These are phyloP conservation scores for Anaspis maculata DNA, from an alignment of 2,888 invertebrate genomes.

Conservation along the genomic window DNA sequence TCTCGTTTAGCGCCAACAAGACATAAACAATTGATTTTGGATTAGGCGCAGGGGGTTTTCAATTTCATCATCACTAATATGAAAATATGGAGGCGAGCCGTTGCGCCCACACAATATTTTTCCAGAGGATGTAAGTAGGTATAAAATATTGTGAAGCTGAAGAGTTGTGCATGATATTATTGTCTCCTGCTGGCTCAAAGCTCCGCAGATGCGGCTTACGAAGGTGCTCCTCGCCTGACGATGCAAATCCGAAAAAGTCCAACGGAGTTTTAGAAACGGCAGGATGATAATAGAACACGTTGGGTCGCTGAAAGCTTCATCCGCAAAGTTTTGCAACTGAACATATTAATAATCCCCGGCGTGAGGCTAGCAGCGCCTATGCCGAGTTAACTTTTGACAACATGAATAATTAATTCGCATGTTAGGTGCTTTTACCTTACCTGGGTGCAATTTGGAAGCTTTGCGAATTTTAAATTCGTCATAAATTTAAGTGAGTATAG, in stretches of 20 bases:
- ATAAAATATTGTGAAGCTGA: too few species aligned
- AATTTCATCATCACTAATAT: background rate
- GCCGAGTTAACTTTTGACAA: conserved; percentile 8
- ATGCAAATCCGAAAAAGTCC: background rate
- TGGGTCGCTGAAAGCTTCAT: background rate
- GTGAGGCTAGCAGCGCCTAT: too few species aligned
- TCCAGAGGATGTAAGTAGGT: too few species aligned
- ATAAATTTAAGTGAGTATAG: too few species aligned
- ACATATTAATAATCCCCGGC: conserved; percentile 2
- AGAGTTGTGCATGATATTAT: too few species aligned
- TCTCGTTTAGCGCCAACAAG: conserved; percentile 13
- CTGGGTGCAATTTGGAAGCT: conserved; percentile 3
- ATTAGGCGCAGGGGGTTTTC: conserved; percentile 4
- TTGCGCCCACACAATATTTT: too few species aligned
- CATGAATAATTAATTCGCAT: conserved; percentile 9
- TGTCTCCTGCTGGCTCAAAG: too few species aligned
- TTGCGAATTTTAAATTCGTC: conserved; percentile 7
- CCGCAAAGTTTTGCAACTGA: background rate
- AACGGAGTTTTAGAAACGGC: background rate
- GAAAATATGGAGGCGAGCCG: background rate
- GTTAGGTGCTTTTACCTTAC: conserved; percentile 9
- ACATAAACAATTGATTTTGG: conserved; percentile 12
- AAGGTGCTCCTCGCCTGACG: too few species aligned
- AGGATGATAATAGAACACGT: conserved; percentile 1
- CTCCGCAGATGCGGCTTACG: too few species aligned